A percentile compares a stretch with the other conserved stretches of the same genome.
Conservation (phyloP, 2,888 invertebrate species). For the Ectropis crepuscularia region DNA sequence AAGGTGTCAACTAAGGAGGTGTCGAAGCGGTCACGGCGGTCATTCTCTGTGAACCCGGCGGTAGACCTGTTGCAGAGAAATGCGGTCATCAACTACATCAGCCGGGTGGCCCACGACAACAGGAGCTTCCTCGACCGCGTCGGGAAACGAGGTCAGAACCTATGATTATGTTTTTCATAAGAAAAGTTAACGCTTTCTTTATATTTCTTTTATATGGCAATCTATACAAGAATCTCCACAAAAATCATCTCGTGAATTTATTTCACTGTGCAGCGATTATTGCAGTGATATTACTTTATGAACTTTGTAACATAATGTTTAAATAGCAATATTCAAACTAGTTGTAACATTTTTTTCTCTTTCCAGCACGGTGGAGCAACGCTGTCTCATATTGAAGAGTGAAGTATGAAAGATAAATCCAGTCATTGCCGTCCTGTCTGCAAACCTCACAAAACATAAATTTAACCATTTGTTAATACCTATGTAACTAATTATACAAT, state of each 20-base stretch:
- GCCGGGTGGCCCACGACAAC: constrained; percentile 64
- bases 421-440: constrained; percentile 21
- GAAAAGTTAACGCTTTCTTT: background rate
- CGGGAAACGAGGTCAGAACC: constrained; percentile 73
- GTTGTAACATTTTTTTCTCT: constrained; percentile 15
- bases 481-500: constrained; percentile 1
- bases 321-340: too few species aligned
- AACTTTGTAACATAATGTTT: too few species aligned
- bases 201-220: background rate
- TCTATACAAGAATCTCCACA: too few species aligned
- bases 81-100: constrained; percentile 63
- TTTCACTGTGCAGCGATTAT: too few species aligned
- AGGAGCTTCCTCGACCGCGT: constrained; percentile 66
- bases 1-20: constrained; percentile 61
- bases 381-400: constrained; percentile 25
- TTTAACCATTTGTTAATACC: background rate
- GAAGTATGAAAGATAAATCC: background rate
- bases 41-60: constrained; percentile 71
- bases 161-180: background rate
- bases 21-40: constrained; percentile 60
- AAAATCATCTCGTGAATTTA: too few species aligned
- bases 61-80: constrained; percentile 66
- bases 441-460: background rate
- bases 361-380: constrained; percentile 36
- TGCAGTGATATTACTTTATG: too few species aligned